These are phyloP conservation scores for Rhopalosiphum padi DNA, from an alignment of 1,140 invertebrate species.

Conservation along the genomic window DNA sequence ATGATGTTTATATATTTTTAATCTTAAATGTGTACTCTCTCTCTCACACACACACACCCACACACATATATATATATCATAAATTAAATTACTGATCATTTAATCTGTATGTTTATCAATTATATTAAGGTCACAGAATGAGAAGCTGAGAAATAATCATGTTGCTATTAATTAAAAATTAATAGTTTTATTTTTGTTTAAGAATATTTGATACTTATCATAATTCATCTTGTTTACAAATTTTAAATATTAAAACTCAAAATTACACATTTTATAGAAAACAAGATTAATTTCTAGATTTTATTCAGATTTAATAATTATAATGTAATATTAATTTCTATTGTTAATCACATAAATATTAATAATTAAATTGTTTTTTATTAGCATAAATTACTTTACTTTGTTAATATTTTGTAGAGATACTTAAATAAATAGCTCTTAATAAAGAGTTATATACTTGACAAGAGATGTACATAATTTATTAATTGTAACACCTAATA, in stretches of 20 bases:
- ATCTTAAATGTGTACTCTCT: background rate
- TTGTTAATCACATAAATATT: too few relatives aligned
- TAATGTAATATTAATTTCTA: too few relatives aligned
- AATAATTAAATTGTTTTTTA: background rate
- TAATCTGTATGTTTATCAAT: background rate
- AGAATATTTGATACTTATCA: background rate
- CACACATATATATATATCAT: background rate
- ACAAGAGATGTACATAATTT: background rate
- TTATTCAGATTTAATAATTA: background rate
- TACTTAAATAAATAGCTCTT: background rate
- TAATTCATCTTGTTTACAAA: background rate
- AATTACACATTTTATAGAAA: background rate
- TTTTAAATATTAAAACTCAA: background rate
- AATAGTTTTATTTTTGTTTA: background rate
- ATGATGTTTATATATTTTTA: background rate
- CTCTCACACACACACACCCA: too few relatives aligned
- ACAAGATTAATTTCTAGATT: background rate
- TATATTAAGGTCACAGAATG: conserved; percentile 16
- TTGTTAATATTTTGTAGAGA: background rate
- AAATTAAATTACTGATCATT: background rate
- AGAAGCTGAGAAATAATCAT: background rate
- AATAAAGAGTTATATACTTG: background rate
- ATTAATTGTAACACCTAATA: background rate
- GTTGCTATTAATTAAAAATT: background rate
- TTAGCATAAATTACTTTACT: too few relatives aligned